Evolutionary conservation across 2,113 vertebrate species (phyloP).

Genomic region (Ochotona princeps): DNA sequence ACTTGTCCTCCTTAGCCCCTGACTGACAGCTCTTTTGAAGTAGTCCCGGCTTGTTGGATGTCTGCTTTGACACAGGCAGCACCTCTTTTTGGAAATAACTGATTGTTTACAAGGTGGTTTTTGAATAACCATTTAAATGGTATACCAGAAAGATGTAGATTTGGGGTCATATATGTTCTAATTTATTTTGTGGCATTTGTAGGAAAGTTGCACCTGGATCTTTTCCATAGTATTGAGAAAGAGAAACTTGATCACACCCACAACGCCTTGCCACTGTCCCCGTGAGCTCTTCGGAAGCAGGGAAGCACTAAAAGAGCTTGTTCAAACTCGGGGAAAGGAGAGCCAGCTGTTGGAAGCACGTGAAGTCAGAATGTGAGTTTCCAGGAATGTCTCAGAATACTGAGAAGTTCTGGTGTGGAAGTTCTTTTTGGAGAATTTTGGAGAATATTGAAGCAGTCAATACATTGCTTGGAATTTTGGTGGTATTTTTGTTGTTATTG

Average conservation of each 20-base stretch:
- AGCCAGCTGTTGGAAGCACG: conserved; percentile 60
- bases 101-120: conserved; percentile 50
- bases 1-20: not conserved
- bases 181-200: conserved; percentile 55
- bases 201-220: conserved; percentile 56
- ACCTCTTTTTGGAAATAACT: conserved; percentile 51
- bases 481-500: too few relatives aligned
- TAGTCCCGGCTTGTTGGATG: not conserved
- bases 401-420: conserved; percentile 56
- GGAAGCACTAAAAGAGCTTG: not conserved
- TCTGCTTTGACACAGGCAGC: conserved; percentile 9
- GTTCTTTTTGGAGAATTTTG: conserved; percentile 36
- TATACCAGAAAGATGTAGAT: not conserved
- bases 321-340: conserved; percentile 38
- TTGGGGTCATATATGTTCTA: conserved; percentile 30
- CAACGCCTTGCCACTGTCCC: not conserved
- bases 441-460: not conserved
- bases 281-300: conserved; percentile 10
- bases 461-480: conserved; percentile 25
- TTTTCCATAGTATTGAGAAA: conserved; percentile 48
- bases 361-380: conserved; percentile 63
- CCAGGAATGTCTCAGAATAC: conserved; percentile 54
- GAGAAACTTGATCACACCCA: conserved; percentile 49
- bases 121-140: conserved; percentile 39
- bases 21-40: not conserved